Base-by-base conservation (phyloP, 2,113 vertebrate genomes). In the Lepidothrix coronata region DNA sequence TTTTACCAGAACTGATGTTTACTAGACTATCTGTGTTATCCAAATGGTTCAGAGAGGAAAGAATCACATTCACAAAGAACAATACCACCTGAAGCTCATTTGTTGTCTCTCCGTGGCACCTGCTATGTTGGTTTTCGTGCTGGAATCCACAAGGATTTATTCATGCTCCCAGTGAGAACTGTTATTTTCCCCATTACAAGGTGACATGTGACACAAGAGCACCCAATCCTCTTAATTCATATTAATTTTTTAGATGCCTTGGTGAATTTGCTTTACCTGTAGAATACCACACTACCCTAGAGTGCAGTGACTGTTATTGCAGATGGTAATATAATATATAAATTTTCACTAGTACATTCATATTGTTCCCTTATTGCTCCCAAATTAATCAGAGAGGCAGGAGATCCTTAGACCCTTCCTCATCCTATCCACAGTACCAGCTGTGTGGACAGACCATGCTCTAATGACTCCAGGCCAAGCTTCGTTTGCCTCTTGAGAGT, bases 351-450 rank as follows among this genome's bases (percentile, higher is more conserved):
- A 49, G 35, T 41, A 22, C 30, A 33, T 77, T 66, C 33, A 3
- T 25, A 27, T 66, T 0, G 0, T 55, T 74, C 28, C 18, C 21
- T 51, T 61, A 15, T 30, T 61, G 27, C 49, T 19, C 35, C 8
- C 22, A 66, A 48, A 76, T 15, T 33, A 58, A 33, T 57, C 11
- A 51, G 71, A 66, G 59, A 22, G 43, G 27, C 46, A 54, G 30
- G 27, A 14, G 35, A 17, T 55, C 24, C 30, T 22, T 61, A 1
- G 18, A n/a, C 19, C 27, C 46, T 37, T 72, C 12, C 17, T 66
- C 43, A 14, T 48, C 21, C 48, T 57, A 3, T 59, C 7, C n/a
- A n/a, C n/a, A 21, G 57, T 65, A 44, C 33, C 41, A 52, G 66
- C 22, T 74, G 70, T 20, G n/a, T 27, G 23, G 61, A 59, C 63